Percentiles rank a stretch among this genome's conserved stretches.
phyloP scores from a whole-genome alignment of 1,140 invertebrate genomes.

The Cheumatopsyche charites region DNA sequence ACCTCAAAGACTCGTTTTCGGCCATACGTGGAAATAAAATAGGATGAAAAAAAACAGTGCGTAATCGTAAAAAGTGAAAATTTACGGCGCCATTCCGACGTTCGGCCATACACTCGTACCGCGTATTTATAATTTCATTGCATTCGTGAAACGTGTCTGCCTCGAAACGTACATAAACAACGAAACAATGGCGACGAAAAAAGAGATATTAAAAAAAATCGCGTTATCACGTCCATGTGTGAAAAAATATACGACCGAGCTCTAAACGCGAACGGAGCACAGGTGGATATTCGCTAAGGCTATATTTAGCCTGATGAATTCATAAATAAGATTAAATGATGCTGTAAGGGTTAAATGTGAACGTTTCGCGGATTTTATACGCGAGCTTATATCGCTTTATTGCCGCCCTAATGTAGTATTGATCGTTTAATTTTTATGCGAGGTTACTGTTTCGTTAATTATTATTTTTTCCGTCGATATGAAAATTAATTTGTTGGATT shows the following conservation, averaged over 20 bases:
- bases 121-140: constrained; percentile 21
- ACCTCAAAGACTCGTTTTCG: too few species aligned
- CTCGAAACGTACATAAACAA: constrained; percentile 23
- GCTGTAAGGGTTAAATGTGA: too few species aligned
- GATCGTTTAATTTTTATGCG: too few species aligned
- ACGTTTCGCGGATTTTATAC: too few species aligned
- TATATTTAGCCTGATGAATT: too few species aligned
- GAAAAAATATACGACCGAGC: not conserved
- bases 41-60: constrained; percentile 14
- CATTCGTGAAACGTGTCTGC: constrained; percentile 23
- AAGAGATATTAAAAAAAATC: constrained; percentile 14
- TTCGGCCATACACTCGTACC: constrained; percentile 2
- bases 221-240: not conserved
- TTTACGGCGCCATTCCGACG: constrained; percentile 17
- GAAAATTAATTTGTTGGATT: not conserved
- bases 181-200: constrained; percentile 1
- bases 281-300: too few species aligned
- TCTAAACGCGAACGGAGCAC: not conserved
- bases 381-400: too few species aligned
- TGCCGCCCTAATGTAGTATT: too few species aligned
- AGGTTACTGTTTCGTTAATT: too few species aligned
- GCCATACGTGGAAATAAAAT: not conserved
- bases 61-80: constrained; percentile 28
- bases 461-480: too few species aligned
- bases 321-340: too few species aligned